Base-by-base conservation (phyloP, 2,888 invertebrate species). In the Protula sp. region DNA sequence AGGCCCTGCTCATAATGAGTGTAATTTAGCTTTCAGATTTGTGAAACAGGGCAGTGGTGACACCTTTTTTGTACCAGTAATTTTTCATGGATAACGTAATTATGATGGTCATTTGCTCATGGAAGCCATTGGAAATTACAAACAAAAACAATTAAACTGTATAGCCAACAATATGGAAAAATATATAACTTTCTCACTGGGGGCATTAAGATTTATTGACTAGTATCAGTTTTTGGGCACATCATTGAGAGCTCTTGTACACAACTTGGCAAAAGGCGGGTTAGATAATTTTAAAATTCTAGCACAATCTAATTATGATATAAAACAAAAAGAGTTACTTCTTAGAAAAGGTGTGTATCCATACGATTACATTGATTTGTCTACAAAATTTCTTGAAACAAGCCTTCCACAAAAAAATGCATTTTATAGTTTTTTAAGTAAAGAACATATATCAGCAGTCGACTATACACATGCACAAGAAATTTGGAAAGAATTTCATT, bases 1-100 rank as follows among this genome's bases (percentile, higher is more conserved):
- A 48, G 65, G 63, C 30, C 63, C 65, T 3, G 61, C 63, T 2
- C 61, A 63, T 29, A 60, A 60, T 47, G 45, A 2, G 2, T 62
- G 58, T 45, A 60, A 55, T 30, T 26, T 60, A 0, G 56, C 60
- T 9, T 51, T 47, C 1, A 50, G 27, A 22, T 38, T 47, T 14
- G n/a, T n/a, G n/a, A n/a, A n/a, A n/a, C n/a, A 61, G n/a, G n/a
- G n/a, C n/a, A n/a, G n/a, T n/a, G n/a, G n/a, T n/a, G n/a, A n/a
- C n/a, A n/a, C n/a, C n/a, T n/a, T n/a, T n/a, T n/a, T n/a, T n/a
- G n/a, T n/a, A n/a, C n/a, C n/a, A n/a, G n/a, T n/a, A n/a, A 45
- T 58, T 9, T 63, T 63, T 27, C 60, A 63, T 51, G 58, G 60
- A 27, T 29, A 59, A 1, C 1, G 57, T 22, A 59, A 59, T 3